phyloP scores from a whole-genome alignment of 1,140 invertebrate genomes.

The Tribolium castaneum region DNA sequence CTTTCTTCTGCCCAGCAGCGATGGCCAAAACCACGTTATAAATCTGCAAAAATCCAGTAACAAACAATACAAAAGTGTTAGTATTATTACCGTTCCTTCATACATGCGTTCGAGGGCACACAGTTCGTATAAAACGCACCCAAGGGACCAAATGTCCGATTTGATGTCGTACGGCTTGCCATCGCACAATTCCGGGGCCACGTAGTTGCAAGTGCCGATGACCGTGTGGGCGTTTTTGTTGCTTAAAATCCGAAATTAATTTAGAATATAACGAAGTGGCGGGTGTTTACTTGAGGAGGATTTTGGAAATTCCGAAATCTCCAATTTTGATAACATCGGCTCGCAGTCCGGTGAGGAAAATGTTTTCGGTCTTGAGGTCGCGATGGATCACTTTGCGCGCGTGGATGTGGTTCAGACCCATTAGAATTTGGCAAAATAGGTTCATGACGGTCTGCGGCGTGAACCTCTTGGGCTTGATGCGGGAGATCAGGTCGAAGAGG shows the following conservation, averaged over 20 bases:
- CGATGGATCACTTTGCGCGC: constrained; percentile 77
- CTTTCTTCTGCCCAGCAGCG: constrained; percentile 65
- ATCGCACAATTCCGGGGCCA: constrained; percentile 87
- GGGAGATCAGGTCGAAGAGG: constrained; percentile 75
- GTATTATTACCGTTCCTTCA: constrained; percentile 65
- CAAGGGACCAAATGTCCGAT: constrained; percentile 88
- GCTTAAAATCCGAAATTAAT: constrained; percentile 42
- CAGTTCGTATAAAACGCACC: constrained; percentile 85
- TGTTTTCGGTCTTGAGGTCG: constrained; percentile 83
- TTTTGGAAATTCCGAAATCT: constrained; percentile 84
- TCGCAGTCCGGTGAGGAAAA: constrained; percentile 73
- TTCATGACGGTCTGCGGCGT: constrained; percentile 65
- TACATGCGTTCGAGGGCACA: constrained; percentile 70
- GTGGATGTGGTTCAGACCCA: constrained; percentile 82
- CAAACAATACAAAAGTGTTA: neutral
- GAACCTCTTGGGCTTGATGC: constrained; percentile 48
- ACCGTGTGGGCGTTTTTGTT: constrained; percentile 68
- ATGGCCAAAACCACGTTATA: constrained; percentile 68
- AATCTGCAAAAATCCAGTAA: constrained; percentile 46
- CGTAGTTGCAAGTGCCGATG: constrained; percentile 87
- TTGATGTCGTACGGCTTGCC: constrained; percentile 79
- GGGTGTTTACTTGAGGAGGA: constrained; percentile 64
- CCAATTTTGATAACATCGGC: constrained; percentile 77
- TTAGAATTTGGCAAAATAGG: constrained; percentile 72
- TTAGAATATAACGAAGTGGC: neutral